Conservation (phyloP, 2,113 vertebrate species). For the Plecturocebus donacophilus region DNA sequence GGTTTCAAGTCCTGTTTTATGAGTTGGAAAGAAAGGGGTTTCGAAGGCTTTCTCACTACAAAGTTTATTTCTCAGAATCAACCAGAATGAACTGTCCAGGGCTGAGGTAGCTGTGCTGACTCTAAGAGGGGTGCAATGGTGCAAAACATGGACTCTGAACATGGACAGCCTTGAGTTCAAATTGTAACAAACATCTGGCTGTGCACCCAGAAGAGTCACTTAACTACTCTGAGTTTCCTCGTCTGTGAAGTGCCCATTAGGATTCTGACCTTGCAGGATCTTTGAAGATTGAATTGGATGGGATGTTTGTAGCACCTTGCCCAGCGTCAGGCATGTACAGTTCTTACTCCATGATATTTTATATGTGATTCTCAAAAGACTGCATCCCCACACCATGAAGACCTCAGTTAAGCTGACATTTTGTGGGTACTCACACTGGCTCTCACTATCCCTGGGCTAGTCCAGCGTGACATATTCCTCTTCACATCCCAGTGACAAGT, state of each 20-base stretch:
- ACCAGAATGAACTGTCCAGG: neutral
- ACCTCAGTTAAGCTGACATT: neutral
- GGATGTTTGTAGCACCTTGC: neutral
- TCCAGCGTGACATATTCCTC: neutral
- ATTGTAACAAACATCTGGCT: neutral
- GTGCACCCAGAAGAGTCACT: neutral
- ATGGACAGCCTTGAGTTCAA: neutral
- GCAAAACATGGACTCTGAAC: neutral
- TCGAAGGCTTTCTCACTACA: neutral
- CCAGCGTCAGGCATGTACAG: neutral
- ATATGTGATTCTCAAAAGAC: neutral
- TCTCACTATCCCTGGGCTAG: neutral
- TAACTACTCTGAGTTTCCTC: neutral
- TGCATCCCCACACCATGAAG: neutral
- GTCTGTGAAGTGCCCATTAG: neutral
- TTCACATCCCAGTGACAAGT: neutral
- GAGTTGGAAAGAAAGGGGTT: neutral
- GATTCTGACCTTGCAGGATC: neutral
- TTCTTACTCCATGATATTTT: neutral
- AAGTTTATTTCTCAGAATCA: neutral
- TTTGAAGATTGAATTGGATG: neutral
- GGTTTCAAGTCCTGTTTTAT: neutral
- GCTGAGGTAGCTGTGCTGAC: neutral
- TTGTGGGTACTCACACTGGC: neutral
- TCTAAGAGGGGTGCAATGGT: neutral